Evolutionary conservation across 1,140 invertebrate genomes (phyloP), one percentile per base, ranked within the genome.

Genomic region (Leptonema lineaticorne): DNA sequence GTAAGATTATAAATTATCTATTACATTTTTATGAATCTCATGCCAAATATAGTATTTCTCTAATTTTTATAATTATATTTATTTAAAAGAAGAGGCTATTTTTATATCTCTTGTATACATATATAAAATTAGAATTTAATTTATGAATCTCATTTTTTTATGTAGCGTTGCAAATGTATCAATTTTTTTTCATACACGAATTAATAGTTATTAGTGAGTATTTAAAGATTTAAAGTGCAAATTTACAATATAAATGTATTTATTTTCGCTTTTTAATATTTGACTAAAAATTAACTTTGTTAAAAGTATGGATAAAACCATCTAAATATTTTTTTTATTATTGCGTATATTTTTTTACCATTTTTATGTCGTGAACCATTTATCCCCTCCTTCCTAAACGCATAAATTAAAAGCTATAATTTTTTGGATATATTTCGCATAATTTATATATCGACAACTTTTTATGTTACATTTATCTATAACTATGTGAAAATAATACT

Each of bases 301-400:
- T 11, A 16, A 41, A 1, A 2, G 11, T 14, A 14, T 41, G 11
- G 9, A 41, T 41, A 41, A 41, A 53, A 53, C 18, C 48, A 53
- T 22, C 48, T 53, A 18, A 22, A 53, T 53, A 11, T 11, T 22
- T 22, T 9, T 28, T 11, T 24, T 37, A 28, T 33, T 28, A 20
- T 16, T 14, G 11, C 18, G 6, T 16, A 33, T 18, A 14, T 8
- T 28, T 28, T 28, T 57, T 28, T 57, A 16, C 20, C 28, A 14
- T 26, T 57, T 59, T 20, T 16, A 28, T 24, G 57, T 59, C 57
- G 30, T 59, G 57, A 37, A 29, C 57, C 30, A 37, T 59, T 27
- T 8, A 16, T 24, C 45, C 48, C 4, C 48, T 20, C 11, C 48
- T 1, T 22, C 18, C 24, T 6, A 20, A 4, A 53, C 22, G 16